Conservation (phyloP, 2,797 vertebrate genomes). For the Arrhamphus sclerolepis region DNA sequence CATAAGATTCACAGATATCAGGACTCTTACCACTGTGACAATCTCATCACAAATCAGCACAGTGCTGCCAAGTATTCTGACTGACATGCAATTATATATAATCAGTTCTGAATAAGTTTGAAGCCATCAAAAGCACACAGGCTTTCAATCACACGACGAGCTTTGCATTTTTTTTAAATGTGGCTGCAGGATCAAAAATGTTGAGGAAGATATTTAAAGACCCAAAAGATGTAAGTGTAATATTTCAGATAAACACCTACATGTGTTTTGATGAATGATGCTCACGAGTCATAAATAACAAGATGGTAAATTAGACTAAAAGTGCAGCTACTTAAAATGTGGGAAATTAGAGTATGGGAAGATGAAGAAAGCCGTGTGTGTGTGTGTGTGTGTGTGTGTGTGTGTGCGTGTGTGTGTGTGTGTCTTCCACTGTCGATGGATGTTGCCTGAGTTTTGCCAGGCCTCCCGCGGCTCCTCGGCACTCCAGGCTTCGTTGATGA, state of each 20-base stretch:
- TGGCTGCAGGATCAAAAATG: constrained; percentile 3
- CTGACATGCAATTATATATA: constrained; percentile 7
- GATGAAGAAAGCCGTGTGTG: no score
- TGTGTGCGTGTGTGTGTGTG: no score
- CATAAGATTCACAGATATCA: background rate
- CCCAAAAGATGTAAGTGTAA: constrained; percentile 2
- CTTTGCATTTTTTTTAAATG: background rate
- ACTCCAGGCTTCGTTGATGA: constrained; percentile 52
- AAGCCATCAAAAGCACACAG: background rate
- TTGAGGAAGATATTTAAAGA: constrained; percentile 13
- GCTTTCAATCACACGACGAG: background rate
- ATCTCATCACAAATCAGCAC: background rate
- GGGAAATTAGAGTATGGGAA: no score
- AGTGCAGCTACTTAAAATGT: background rate
- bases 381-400: no score
- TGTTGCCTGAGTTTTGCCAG: constrained; percentile 62
- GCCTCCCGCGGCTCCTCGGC: constrained; percentile 65
- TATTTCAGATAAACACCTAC: constrained; percentile 10
- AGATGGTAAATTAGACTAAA: constrained; percentile 15
- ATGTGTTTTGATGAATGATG: constrained; percentile 28
- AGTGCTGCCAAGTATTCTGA: background rate
- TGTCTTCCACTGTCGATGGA: constrained; percentile 53
- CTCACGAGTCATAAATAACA: constrained; percentile 17
- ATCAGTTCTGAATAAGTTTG: constrained; percentile 9
- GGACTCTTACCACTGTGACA: background rate